A percentile compares a stretch with the other conserved stretches of the same genome.
These are phyloP conservation scores for Nesidiocoris tenuis DNA, from an alignment of 2,888 invertebrate species.

Conservation along the genomic window DNA sequence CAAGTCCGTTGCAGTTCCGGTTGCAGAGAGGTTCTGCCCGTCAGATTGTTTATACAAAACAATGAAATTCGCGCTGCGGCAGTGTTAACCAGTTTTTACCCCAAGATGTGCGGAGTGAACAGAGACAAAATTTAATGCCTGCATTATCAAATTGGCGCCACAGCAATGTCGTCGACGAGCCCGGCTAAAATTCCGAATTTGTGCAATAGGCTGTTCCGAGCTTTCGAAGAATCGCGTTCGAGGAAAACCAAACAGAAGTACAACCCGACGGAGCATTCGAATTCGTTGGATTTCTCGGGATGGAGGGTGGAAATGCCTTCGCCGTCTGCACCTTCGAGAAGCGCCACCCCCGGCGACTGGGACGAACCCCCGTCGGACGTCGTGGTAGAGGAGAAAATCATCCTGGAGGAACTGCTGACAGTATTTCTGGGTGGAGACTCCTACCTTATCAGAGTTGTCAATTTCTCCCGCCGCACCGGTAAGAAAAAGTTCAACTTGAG, in stretches of 20 bases:
- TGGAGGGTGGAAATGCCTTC: constrained; percentile 23
- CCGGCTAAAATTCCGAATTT: constrained; percentile 29
- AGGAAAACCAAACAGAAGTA: constrained; percentile 21
- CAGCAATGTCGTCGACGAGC: constrained; percentile 24
- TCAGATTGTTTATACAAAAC: neutral
- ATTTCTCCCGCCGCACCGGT: constrained; percentile 16
- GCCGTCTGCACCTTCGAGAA: neutral
- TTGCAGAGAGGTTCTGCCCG: neutral
- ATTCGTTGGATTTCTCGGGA: constrained; percentile 20
- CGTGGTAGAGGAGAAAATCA: neutral
- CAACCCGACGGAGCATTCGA: neutral
- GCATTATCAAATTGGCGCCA: too few relatives aligned
- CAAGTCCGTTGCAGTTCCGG: neutral
- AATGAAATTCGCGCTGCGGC: neutral
- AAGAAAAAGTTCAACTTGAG: constrained; percentile 29
- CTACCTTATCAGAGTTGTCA: constrained; percentile 18
- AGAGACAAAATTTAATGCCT: too few relatives aligned
- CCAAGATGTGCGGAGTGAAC: too few relatives aligned
- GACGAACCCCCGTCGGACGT: constrained; percentile 15
- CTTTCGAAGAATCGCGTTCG: constrained; percentile 24
- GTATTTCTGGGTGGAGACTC: constrained; percentile 26
- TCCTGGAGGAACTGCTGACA: constrained; percentile 22
- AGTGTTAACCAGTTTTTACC: neutral
- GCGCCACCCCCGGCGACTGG: constrained; percentile 19
- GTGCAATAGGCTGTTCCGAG: constrained; percentile 29